phyloP scores from a whole-genome alignment of 1,140 invertebrate species.

The Rhopalosiphum maidis region DNA sequence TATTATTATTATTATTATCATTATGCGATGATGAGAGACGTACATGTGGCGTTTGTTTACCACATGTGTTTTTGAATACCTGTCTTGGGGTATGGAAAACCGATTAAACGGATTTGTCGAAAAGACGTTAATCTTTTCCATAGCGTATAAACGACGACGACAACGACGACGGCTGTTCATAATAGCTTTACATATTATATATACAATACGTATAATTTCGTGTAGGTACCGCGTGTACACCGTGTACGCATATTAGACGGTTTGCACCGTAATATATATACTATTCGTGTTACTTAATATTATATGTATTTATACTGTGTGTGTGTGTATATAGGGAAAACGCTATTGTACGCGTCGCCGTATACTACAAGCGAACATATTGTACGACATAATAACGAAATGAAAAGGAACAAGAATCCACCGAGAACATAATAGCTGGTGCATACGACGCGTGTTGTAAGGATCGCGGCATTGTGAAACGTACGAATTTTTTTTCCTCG shows the following conservation, averaged over 20 bases:
- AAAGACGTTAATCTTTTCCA: constrained; percentile 27
- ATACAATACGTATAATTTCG: neutral
- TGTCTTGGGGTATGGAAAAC: neutral
- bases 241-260: too few species aligned
- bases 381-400: too few species aligned
- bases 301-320: too few species aligned
- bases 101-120: constrained; percentile 11
- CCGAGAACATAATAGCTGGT: too few species aligned
- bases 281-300: too few species aligned
- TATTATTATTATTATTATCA: neutral
- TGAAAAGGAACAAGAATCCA: too few species aligned
- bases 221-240: neutral
- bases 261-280: too few species aligned
- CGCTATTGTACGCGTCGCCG: neutral
- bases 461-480: too few species aligned
- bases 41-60: neutral
- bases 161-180: neutral
- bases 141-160: neutral
- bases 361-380: neutral
- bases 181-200: neutral
- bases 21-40: neutral
- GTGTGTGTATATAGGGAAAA: too few species aligned
- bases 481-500: too few species aligned
- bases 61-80: constrained; percentile 23
- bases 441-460: too few species aligned